Evolutionary conservation across 2,888 invertebrate genomes (phyloP), one percentile per base, ranked within the genome.

Genomic region (Acrobasis consociella): DNA sequence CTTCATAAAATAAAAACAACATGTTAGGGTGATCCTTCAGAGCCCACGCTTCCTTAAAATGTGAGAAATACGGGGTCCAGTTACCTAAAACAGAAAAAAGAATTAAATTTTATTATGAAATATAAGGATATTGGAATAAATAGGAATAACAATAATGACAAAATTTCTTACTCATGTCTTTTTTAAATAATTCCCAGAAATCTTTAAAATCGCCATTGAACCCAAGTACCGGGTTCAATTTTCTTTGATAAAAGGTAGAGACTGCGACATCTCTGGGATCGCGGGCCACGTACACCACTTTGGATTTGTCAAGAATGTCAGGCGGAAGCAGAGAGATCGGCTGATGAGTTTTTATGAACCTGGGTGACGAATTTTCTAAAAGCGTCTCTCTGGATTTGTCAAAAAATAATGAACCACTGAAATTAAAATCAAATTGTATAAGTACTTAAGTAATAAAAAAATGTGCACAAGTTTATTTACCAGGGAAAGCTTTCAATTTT

Each of bases 231-330:
- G 88, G 89, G 63, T 94, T 93, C 1, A 1, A 94, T 80, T 60
- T 94, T 78, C 95, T 95, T 60, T 96, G 93, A 77, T 96, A 94
- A 76, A 95, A 97, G 78, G 93, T 96, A 0, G 97, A 97, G 0
- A 97, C 95, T 0, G 94, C 94, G 0, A 96, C 95, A 82, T 97
- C 97, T 81, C 96, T 96, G 0, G 97, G 96, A 85, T 97, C 96
- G 64, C 97, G 91, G 0, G 96, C 95, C 0, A 97, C 94, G 75
- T 97, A 97, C 61, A 97, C 93, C 1, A 96, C 86, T 94, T 95
- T 76, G 17, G 84, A 65, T 70, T 71, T 65, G 42, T 93, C 83
- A 67, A 94, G 77, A 5, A 95, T 79, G 67, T 90, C 85, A 1
- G 93, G 93, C 5, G 96, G 95, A 42, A 96, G 76, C 16, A 96